Base-by-base conservation (phyloP, 2,888 invertebrate genomes). In the Dolichopus griseipennis region DNA sequence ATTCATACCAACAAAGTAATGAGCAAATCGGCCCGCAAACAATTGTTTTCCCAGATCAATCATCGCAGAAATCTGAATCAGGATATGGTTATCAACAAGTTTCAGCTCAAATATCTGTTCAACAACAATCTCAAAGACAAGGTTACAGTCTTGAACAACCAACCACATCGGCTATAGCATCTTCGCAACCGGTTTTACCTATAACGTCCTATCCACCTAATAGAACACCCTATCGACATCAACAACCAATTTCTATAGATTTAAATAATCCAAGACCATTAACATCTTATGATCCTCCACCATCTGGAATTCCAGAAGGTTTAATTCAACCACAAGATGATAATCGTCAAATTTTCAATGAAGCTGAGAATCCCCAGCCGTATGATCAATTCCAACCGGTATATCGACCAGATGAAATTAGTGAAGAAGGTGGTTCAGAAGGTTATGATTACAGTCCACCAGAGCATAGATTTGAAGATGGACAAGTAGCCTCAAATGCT, bases 381-480 rank as follows among this genome's bases (percentile, higher is more conserved):
- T 52, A 52, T 18, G 52, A 52, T 15, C 52, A 52, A 52, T 18
- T 52, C 6, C 52, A 52, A 6, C 52, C 52, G 2, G n/a, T 52
- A 12, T 52, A 52, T 52, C 9, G 52, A 52, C 52, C 52, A 3
- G 18, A 18, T 12, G 52, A 52, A 18, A 12, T 12, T 15, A 52
- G 52, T 18, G 52, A 52, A 1, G 52, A 52, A n/a, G 52, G 52
- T 52, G 52, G 52, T 18, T 1, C 15, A 52, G 52, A 52, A 52
- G 52, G 52, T 52, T 52, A 52, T n/a, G 52, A 52, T 52, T 52
- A 52, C 15, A 52, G 52, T n/a, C 52, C 52, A 15, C 52, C 52
- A 18, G 52, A 52, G 15, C 52, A 52, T 6, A 52, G 18, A 7
- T 52, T 52, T 52, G 52, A 52, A 52, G 52, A 52, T 52, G 52